phyloP scores from a whole-genome alignment of 1,140 invertebrate genomes.

The Campoletis sonorensis region DNA sequence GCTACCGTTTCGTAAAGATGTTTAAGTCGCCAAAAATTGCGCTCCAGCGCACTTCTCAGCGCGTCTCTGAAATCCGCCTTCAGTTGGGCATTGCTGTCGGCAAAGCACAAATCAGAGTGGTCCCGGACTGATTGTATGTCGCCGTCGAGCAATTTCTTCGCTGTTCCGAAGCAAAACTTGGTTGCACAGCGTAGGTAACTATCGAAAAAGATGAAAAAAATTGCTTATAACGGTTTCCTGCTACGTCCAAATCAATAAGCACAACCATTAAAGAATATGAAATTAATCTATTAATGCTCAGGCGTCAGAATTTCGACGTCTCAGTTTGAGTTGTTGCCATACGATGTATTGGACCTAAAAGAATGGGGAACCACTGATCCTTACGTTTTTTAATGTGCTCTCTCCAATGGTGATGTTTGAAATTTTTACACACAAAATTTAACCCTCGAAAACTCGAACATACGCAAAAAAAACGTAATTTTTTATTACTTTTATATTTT shows the following conservation, averaged over 20 bases:
- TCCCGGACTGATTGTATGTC: too few species aligned
- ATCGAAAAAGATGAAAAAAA: background rate
- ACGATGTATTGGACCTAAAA: conserved; percentile 1
- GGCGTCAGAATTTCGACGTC: background rate
- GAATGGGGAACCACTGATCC: background rate
- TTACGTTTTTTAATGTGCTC: conserved; percentile 13
- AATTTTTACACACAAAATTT: background rate
- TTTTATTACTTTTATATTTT: too few species aligned
- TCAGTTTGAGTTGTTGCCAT: background rate
- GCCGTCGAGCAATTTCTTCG: too few species aligned
- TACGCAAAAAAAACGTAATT: too few species aligned
- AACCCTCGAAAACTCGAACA: background rate
- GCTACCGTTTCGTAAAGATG: conserved; percentile 11
- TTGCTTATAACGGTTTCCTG: background rate
- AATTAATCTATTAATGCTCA: background rate
- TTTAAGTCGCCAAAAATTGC: conserved; percentile 27
- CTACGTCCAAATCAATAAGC: too few species aligned
- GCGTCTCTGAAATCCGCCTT: conserved; percentile 11
- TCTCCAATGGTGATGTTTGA: conserved; percentile 33
- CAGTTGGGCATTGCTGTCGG: too few species aligned
- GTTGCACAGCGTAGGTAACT: conserved; percentile 28
- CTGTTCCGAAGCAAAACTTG: background rate
- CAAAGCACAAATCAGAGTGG: too few species aligned
- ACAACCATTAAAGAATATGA: too few species aligned
- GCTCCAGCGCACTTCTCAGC: too few species aligned